phyloP scores from a whole-genome alignment of 1,140 invertebrate species.

The Sminthurides bifidus region DNA sequence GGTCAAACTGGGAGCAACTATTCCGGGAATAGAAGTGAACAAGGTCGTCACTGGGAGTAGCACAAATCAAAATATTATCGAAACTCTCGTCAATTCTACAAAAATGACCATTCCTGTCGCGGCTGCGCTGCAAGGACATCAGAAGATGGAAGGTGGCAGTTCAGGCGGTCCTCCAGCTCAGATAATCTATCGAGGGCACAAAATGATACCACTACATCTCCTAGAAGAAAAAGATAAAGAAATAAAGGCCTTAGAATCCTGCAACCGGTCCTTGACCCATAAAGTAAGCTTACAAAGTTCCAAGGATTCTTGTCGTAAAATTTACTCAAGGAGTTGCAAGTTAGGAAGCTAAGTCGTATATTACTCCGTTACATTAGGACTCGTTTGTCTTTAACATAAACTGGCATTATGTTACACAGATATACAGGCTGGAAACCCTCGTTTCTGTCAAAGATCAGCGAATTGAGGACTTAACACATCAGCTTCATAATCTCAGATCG shows the following conservation, averaged over 20 bases:
- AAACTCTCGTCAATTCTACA: no score
- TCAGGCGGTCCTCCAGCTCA: slow-evolving; percentile 14
- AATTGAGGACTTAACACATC: slow-evolving; percentile 25
- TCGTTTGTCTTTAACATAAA: no score
- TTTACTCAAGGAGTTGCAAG: background rate
- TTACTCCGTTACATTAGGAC: no score
- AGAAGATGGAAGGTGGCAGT: background rate
- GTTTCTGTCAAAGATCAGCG: slow-evolving; percentile 25
- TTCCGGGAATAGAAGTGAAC: no score
- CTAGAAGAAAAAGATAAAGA: slow-evolving; percentile 20
- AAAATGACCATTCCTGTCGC: slow-evolving; percentile 8
- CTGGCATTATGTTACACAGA: slow-evolving; percentile 5
- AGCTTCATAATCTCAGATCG: slow-evolving; percentile 16
- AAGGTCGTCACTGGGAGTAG: no score
- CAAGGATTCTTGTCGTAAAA: background rate
- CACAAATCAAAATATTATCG: no score
- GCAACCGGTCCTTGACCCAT: slow-evolving; percentile 4
- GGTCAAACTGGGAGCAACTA: no score
- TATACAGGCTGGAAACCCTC: slow-evolving; percentile 16
- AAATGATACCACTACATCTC: slow-evolving; percentile 22
- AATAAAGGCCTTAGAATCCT: slow-evolving; percentile 18
- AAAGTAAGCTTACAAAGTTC: slow-evolving; percentile 10
- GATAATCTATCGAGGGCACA: slow-evolving; percentile 26
- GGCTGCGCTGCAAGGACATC: no score
- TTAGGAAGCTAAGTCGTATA: no score